A percentile compares a stretch with the other conserved stretches of the same genome.
Conservation (phyloP, 1,140 invertebrate genomes). For the Lepidotrigona ventralis region DNA sequence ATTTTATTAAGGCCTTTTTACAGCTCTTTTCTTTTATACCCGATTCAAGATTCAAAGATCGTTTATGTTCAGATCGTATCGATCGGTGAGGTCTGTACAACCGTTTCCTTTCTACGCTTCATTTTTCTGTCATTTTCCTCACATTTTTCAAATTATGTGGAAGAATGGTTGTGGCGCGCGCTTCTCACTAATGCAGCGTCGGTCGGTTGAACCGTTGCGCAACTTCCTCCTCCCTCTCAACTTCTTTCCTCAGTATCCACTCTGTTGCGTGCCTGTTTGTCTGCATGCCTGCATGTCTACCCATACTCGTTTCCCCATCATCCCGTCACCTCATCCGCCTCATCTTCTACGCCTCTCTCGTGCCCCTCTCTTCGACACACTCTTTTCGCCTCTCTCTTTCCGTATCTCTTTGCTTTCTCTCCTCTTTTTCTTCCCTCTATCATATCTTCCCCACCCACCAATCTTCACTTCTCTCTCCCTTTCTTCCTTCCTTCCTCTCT, state of each 20-base stretch:
- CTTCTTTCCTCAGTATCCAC: constrained; percentile 28
- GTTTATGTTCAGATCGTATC: background rate
- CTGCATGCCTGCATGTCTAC: constrained; percentile 44
- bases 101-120: background rate
- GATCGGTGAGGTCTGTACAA: background rate
- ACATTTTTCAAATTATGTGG: background rate
- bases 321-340: constrained; percentile 28
- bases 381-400: background rate
- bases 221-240: constrained; percentile 61
- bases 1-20: constrained; percentile 43
- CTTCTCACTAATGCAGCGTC: constrained; percentile 34
- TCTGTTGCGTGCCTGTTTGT: constrained; percentile 29
- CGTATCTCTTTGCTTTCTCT: constrained; percentile 10
- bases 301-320: constrained; percentile 32
- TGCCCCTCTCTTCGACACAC: background rate
- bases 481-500: background rate
- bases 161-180: background rate
- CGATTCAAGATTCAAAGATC: background rate
- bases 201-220: constrained; percentile 71
- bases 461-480: background rate
- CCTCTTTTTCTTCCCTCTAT: constrained; percentile 38
- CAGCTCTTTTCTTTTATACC: background rate
- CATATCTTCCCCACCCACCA: constrained; percentile 17
- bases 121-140: too few species aligned
- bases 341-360: constrained; percentile 25